These are phyloP conservation scores for Microvelia longipes DNA, from an alignment of 1,140 invertebrate genomes.

Conservation along the genomic window DNA sequence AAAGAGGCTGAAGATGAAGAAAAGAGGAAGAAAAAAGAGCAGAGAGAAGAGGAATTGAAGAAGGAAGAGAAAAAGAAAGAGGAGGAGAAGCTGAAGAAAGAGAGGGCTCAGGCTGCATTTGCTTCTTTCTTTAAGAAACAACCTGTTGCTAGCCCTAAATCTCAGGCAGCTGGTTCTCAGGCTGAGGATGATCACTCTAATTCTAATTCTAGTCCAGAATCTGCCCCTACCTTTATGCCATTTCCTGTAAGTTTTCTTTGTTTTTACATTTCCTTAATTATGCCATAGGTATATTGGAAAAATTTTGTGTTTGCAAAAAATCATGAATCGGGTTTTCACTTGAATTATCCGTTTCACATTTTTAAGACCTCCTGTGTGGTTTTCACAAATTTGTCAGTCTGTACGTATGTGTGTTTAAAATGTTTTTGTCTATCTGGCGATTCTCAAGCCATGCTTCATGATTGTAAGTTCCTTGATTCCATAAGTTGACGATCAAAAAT, in stretches of 20 bases:
- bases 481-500: too few relatives aligned
- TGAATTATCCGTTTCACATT: too few relatives aligned
- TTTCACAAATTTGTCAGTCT: too few relatives aligned
- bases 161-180: background rate
- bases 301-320: too few relatives aligned
- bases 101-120: background rate
- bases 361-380: too few relatives aligned
- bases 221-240: background rate
- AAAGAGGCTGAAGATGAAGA: slow-evolving; percentile 4
- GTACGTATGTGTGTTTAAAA: too few relatives aligned
- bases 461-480: too few relatives aligned
- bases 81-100: background rate
- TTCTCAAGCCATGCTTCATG: too few relatives aligned
- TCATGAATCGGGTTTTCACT: too few relatives aligned
- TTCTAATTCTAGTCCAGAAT: background rate
- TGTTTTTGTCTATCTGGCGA: too few relatives aligned
- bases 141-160: background rate
- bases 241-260: background rate
- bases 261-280: too few relatives aligned
- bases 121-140: background rate
- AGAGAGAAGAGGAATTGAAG: slow-evolving; percentile 19
- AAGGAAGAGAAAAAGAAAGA: slow-evolving; percentile 3
- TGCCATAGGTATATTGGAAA: too few relatives aligned
- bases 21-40: slow-evolving; percentile 7
- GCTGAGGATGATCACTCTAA: background rate